Base-by-base conservation (phyloP, 2,888 invertebrate genomes). In the Eupsilia transversa region DNA sequence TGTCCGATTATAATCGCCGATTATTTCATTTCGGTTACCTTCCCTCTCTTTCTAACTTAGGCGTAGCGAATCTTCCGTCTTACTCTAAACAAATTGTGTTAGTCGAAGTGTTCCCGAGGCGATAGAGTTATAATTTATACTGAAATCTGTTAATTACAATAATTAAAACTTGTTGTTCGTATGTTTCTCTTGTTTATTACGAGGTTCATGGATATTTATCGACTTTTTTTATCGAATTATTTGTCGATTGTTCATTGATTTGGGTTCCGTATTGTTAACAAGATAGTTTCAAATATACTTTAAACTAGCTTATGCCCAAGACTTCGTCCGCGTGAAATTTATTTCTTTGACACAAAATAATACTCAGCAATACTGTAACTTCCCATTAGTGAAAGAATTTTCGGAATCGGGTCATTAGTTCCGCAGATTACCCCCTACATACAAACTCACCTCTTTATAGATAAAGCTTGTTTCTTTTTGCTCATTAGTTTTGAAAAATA, bases 101-200 rank as follows among this genome's bases (percentile, higher is more conserved):
- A 91, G 88, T 84, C 88, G 90, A 89, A 90, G 89, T 86, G 88
- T 89, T 90, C 94, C 93, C 77, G 87, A 86, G 95, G 95, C 95
- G 92, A 94, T 94, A 90, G 89, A 94, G 94, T 89, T 89, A 92
- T 95, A 94, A 94, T 93, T 93, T 94, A 94, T 94, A 90, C 92
- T 92, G 91, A 94, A 94, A 94, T 91, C 90, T 90, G 91, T 94
- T 95, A 95, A 95, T 95, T 93, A 94, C 91, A 91, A 92, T 93
- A 93, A 95, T 95, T 95, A 94, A 93, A 93, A 90, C 85, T 87
- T 88, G 92, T 90, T 93, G 89, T 92, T 91, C 89, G 88, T 89
- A 90, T 92, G 89, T 92, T 91, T 92, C 89, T 85, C 87, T 90
- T 90, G 89, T 93, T 92, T 93, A 92, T 93, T 86, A 91, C 89